Conservation (phyloP, 2,888 invertebrate species). For the Sesia apiformis region DNA sequence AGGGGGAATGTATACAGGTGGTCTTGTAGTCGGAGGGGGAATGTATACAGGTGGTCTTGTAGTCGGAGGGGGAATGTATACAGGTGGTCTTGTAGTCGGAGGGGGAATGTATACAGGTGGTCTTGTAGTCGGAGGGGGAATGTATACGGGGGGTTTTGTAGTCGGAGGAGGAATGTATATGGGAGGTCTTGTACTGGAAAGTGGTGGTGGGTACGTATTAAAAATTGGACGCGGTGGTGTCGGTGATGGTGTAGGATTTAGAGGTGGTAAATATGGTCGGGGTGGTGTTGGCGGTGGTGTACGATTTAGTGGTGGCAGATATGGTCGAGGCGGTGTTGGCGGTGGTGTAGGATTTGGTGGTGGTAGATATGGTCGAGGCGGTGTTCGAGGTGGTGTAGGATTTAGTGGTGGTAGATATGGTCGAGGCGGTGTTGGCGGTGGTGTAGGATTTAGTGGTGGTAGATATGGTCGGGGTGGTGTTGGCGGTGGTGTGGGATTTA, state of each 20-base stretch:
- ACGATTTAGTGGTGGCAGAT: background rate
- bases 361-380: background rate
- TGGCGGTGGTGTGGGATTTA: conserved; percentile 4
- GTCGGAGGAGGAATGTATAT: background rate
- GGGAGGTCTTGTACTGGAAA: conserved; percentile 3
- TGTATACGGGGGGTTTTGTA: background rate
- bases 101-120: conserved; percentile 15
- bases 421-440: background rate
- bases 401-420: background rate
- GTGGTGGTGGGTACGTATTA: background rate
- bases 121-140: conserved; percentile 2
- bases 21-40: conserved; percentile 3
- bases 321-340: conserved; percentile 1
- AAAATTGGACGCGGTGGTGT: conserved; percentile 6
- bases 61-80: conserved; percentile 11
- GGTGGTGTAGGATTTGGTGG: background rate
- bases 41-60: conserved; percentile 7
- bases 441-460: background rate
- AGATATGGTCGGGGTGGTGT: background rate
- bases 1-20: conserved; percentile 6
- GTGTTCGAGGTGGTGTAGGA: background rate
- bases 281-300: background rate
- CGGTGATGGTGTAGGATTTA: background rate
- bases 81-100: conserved; percentile 14
- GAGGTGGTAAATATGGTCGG: conserved; percentile 4